A percentile compares a stretch with the other conserved stretches of the same genome.
These are phyloP conservation scores for Lepidocyrtinus sp. DNA, from an alignment of 2,888 invertebrate species.

Conservation along the genomic window DNA sequence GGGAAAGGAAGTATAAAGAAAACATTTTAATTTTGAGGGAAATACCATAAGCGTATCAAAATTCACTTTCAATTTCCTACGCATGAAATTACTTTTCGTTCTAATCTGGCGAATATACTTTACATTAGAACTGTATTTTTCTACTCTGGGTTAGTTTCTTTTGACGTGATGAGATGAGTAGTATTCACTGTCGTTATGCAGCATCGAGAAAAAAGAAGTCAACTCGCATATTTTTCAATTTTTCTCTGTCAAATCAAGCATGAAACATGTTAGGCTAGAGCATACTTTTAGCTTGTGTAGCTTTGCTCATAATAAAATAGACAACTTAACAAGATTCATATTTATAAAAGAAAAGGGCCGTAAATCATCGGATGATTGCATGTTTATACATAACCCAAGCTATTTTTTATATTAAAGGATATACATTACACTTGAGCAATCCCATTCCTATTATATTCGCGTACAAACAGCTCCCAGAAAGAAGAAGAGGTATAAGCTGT, in stretches of 20 bases:
- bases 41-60: background rate
- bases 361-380: conserved; percentile 63
- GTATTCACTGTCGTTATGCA: conserved; percentile 19
- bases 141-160: background rate
- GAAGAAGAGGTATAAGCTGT: conserved; percentile 15
- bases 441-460: too few relatives aligned
- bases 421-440: background rate
- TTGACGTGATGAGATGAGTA: conserved; percentile 46
- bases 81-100: background rate
- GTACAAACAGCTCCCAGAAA: background rate
- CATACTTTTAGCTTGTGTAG: conserved; percentile 29
- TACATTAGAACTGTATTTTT: too few relatives aligned
- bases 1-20: background rate
- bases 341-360: conserved; percentile 60
- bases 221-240: conserved; percentile 61
- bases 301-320: conserved; percentile 56
- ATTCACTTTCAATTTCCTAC: background rate
- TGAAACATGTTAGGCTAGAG: conserved; percentile 59
- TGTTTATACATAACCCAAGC: conserved; percentile 37
- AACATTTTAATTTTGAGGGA: conserved; percentile 5
- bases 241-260: conserved; percentile 63
- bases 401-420: background rate
- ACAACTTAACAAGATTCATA: conserved; percentile 63
- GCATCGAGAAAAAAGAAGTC: conserved; percentile 47
- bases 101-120: background rate